Percentiles rank a stretch among this genome's conserved stretches.
Evolutionary conservation across 37 sponge, comb jelly and placozoan genomes (phyloP).

Genomic region (Amphimedon queenslandica): DNA sequence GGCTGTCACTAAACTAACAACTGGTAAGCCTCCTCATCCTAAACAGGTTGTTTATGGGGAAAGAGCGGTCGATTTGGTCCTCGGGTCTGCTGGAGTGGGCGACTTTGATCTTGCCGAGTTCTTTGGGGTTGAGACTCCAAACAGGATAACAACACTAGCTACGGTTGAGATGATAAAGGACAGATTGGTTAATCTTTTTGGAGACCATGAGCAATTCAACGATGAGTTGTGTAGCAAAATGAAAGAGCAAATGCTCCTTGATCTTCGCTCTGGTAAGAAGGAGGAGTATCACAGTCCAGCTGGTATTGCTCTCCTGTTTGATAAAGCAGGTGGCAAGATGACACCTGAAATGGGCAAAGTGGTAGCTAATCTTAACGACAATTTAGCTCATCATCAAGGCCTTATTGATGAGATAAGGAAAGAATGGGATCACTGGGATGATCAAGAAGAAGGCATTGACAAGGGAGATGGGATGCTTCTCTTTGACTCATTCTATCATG

Average conservation of each 20-base stretch:
- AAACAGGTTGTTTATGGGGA: conserved; percentile 43
- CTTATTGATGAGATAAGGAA: conserved; percentile 55
- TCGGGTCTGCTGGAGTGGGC: conserved; percentile 54
- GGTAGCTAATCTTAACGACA: conserved; percentile 32
- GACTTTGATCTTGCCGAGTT: too few relatives aligned
- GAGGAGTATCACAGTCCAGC: conserved; percentile 85
- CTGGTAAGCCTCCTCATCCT: conserved; percentile 60
- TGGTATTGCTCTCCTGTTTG: conserved; percentile 68
- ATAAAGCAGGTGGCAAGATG: conserved; percentile 73
- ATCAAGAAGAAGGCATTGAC: conserved; percentile 21
- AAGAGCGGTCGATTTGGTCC: too few relatives aligned
- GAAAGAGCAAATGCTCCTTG: conserved; percentile 72
- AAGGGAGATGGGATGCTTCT: conserved; percentile 47
- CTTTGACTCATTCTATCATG: conserved; percentile 80
- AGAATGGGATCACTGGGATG: conserved; percentile 80
- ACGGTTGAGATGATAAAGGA: too few relatives aligned
- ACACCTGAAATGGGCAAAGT: conserved; percentile 54
- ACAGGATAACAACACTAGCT: too few relatives aligned
- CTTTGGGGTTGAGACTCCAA: conserved; percentile 58
- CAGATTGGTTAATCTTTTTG: too few relatives aligned
- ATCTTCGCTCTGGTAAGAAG: conserved; percentile 50
- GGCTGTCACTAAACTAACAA: conserved; percentile 65
- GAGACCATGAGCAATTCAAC: too few relatives aligned
- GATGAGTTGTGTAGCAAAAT: too few relatives aligned
- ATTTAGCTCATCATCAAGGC: conserved; percentile 19